Conservation (phyloP, 2,113 vertebrate genomes). For the Platysteira castanea region DNA sequence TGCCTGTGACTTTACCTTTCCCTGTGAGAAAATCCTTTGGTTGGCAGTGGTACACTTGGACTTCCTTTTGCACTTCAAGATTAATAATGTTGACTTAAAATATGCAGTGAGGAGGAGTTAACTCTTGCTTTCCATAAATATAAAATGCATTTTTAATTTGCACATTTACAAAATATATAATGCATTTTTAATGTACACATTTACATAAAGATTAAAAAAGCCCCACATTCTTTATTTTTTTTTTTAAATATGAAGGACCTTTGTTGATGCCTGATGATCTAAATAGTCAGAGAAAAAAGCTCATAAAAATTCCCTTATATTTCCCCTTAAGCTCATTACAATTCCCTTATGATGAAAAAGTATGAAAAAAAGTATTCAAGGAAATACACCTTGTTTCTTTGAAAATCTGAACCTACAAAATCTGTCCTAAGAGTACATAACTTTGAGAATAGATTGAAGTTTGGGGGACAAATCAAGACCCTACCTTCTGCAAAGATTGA, state of each 20-base stretch:
- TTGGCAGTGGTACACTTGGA: neutral
- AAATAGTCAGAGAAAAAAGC: neutral
- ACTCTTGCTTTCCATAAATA: neutral
- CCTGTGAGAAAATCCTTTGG: neutral
- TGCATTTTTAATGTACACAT: neutral
- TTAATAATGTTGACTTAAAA: neutral
- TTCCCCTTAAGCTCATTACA: neutral
- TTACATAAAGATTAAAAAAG: neutral
- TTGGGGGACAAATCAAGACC: neutral
- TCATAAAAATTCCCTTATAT: neutral
- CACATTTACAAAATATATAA: neutral
- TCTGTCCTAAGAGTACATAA: neutral
- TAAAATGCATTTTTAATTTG: neutral
- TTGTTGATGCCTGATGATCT: neutral
- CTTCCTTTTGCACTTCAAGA: neutral
- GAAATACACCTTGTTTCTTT: neutral
- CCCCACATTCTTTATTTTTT: fast-evolving
- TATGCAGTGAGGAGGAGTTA: neutral
- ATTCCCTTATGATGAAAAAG: neutral
- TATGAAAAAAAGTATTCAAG: neutral
- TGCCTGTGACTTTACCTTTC: neutral
- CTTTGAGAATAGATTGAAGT: neutral
- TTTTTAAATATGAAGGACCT: neutral
- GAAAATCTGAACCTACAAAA: neutral
- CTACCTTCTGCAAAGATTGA: neutral